A percentile compares a stretch with the other conserved stretches of the same genome.
Conservation (phyloP, 2,888 invertebrate genomes). For the Catocala fraxini region DNA sequence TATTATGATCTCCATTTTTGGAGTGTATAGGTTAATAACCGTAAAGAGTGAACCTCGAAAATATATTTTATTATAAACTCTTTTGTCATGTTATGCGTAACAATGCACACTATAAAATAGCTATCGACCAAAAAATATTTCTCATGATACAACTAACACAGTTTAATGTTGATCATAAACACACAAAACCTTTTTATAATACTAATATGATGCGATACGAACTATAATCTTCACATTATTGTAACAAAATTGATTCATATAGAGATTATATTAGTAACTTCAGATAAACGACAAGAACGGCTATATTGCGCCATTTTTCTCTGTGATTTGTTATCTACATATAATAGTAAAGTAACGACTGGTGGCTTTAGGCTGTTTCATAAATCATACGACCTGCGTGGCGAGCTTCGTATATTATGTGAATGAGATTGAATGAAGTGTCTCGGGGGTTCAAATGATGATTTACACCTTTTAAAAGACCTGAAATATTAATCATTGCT, state of each 20-base stretch:
- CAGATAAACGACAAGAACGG: constrained; percentile 7
- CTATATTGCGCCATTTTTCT: constrained; percentile 20
- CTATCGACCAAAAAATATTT: not conserved
- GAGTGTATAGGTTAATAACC: too few species aligned
- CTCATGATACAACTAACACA: constrained; percentile 1
- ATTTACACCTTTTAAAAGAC: constrained; percentile 2
- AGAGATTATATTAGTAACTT: constrained; percentile 14
- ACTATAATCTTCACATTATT: constrained; percentile 9
- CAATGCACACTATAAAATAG: not conserved
- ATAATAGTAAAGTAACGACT: constrained; percentile 30
- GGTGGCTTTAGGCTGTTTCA: constrained; percentile 28
- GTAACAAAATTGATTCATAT: constrained; percentile 11
- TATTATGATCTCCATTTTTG: too few species aligned
- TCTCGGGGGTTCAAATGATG: not conserved
- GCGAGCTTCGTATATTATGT: constrained; percentile 16
- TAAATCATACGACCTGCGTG: constrained; percentile 23
- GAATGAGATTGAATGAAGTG: constrained; percentile 5
- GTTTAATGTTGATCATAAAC: constrained; percentile 12
- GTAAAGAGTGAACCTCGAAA: too few species aligned
- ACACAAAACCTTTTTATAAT: constrained; percentile 2
- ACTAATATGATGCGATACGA: constrained; percentile 1
- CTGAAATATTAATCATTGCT: not conserved
- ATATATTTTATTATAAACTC: too few species aligned
- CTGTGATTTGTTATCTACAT: constrained; percentile 10
- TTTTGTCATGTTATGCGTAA: too few species aligned